Base-by-base conservation (phyloP, 2,113 vertebrate species). In the Anthoscopus minutus region DNA sequence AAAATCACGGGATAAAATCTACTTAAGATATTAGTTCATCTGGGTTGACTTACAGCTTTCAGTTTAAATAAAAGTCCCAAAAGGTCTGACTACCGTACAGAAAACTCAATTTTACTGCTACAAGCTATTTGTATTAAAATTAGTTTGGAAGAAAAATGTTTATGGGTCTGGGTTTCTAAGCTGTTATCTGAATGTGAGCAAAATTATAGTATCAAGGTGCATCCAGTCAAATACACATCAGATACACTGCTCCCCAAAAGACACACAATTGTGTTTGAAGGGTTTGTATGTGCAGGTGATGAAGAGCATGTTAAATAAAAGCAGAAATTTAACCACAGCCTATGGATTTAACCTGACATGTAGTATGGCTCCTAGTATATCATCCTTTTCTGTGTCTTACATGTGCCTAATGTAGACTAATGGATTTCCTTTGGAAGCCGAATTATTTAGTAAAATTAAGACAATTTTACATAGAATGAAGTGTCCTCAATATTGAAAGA, bases 201-300 rank as follows among this genome's bases (percentile, higher is more conserved):
- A 80, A 86, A 66, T 31, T 54, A 31, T 6, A 47, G 21, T 35
- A 45, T 47, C 1, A 4, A 72, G 27, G 47, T 65, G 3, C 21
- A 64, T 64, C 33, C 38, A 40, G 33, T 56, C 24, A 88, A 79
- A 81, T 14, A 58, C 66, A 56, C 18, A 62, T 27, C 15, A 72
- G 40, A 67, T 42, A 2, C 4, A 74, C 17, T 42, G 53, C 61
- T 93, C 7, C 22, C 22, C 24, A 35, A 37, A 81, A 61, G 33
- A 27, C 21, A 72, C 5, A 25, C 2, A 76, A 38, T 44, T 53
- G 2, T 53, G 13, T 70, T 84, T 57, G 50, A 12, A 66, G 22
- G 7, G 10, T 53, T 48, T 4, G 1, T 42, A 17, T 18, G 14
- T 15, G 16, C 17, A 21, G 2, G 0, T 22, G 19, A 9, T 1